A percentile compares a stretch with the other conserved stretches of the same genome.
Evolutionary conservation across 1,140 invertebrate genomes (phyloP).

Genomic region (Panagrolaimus sp.): DNA sequence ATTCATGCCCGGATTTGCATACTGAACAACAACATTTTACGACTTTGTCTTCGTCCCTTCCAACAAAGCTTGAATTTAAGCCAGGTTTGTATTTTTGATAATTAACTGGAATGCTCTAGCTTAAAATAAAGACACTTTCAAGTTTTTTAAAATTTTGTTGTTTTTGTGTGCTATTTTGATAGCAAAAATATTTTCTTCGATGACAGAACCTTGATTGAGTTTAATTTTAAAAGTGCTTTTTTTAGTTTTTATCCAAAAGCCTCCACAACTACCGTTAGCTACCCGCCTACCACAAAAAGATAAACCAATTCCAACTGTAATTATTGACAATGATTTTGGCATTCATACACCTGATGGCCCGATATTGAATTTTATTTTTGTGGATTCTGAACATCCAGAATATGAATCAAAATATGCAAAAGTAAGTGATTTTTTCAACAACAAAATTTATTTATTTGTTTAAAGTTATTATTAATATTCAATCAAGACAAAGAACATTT

Average conservation of each 20-base stretch:
- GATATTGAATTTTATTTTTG: constrained; percentile 30
- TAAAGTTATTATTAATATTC: no score
- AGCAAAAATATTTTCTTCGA: no score
- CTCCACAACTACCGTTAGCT: neutral
- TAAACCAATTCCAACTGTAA: neutral
- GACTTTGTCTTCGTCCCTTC: constrained; percentile 21
- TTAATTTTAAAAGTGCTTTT: no score
- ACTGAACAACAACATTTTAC: neutral
- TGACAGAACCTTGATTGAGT: no score
- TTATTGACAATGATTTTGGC: constrained; percentile 25
- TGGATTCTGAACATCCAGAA: constrained; percentile 36
- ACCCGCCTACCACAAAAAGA: constrained; percentile 11
- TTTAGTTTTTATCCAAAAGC: constrained; percentile 12
- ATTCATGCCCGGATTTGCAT: constrained; percentile 28
- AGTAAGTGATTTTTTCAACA: constrained; percentile 19
- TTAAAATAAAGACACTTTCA: no score
- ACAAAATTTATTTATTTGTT: neutral
- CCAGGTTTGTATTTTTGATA: constrained; percentile 8
- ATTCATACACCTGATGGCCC: constrained; percentile 15
- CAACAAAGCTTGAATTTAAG: constrained; percentile 14
- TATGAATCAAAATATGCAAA: constrained; percentile 38
- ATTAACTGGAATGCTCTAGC: no score
- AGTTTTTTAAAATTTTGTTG: no score
- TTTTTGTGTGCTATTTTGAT: no score
- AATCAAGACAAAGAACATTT: neutral